Base-by-base conservation (phyloP, 2,888 invertebrate species). In the Heteromyza rotundicornis region DNA sequence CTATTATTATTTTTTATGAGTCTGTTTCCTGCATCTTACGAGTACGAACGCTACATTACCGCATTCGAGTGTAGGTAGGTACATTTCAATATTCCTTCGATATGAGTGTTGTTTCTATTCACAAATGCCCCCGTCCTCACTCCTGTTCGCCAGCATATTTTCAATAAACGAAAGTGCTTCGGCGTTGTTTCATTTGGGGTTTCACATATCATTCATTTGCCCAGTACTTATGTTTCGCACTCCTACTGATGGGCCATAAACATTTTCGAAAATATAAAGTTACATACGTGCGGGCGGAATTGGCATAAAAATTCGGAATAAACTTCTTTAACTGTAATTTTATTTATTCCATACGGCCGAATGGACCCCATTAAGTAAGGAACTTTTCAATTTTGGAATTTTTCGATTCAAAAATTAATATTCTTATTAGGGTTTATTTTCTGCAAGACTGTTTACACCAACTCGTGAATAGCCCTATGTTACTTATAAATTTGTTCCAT, bases 91-190 rank as follows among this genome's bases (percentile, higher is more conserved):
- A 47, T 47, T 19, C 20, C 19, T 47, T 40, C 16, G n/a, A 40
- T 40, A 40, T 40, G 47, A 3, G 47, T 20, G 5, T 8, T 19
- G 19, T 47, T 5, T 7, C 47, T n/a, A n/a, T n/a, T 3, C 40
- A 40, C 10, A n/a, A n/a, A n/a, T 7, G 10, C 8, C 14, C 40
- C n/a, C 40, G 14, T n/a, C 40, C 40, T n/a, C n/a, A n/a, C 40
- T 40, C 32, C 32, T 40, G 14, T 27, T 27, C 27, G 27, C 10
- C 27, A 3, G 47, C 47, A 20, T 40, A 62, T 69, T 70, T 74
- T 68, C 74, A 74, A 74, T 74, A 74, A 74, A 76, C 73, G 74
- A 74, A 74, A 74, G 74, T 74, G 74, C 64, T 70, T 66, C 70
- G 40, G 10, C 14, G n/a, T 40, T 40, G 47, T 19, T 47, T 20